A percentile compares a stretch with the other conserved stretches of the same genome.
phyloP scores from a whole-genome alignment of 2,888 invertebrate genomes.

The Hipparchia semele region DNA sequence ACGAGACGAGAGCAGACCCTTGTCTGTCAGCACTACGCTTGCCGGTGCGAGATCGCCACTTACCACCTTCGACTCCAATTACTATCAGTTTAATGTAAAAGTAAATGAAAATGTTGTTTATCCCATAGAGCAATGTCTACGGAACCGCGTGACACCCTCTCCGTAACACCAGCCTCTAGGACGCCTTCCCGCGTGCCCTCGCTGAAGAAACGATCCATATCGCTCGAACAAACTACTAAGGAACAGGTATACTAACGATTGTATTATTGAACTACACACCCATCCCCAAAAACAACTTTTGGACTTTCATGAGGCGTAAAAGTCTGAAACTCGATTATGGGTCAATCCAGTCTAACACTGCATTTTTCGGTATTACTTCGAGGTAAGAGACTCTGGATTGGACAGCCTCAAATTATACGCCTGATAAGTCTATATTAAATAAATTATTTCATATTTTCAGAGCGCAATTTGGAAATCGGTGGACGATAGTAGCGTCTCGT shows the following conservation, averaged over 20 bases:
- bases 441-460: slow-evolving; percentile 43
- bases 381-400: too few species aligned
- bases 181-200: slow-evolving; percentile 72
- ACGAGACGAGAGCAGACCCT: too few species aligned
- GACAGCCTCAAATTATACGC: not conserved
- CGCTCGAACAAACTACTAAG: slow-evolving; percentile 78
- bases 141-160: slow-evolving; percentile 74
- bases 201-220: slow-evolving; percentile 79
- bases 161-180: slow-evolving; percentile 61
- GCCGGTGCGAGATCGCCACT: too few species aligned
- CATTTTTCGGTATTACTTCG: too few species aligned
- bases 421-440: not conserved
- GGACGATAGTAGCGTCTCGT: slow-evolving; percentile 93
- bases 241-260: slow-evolving; percentile 61
- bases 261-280: not conserved
- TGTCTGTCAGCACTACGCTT: too few species aligned
- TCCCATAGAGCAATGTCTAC: slow-evolving; percentile 74
- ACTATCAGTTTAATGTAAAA: too few species aligned
- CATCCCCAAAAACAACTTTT: not conserved
- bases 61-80: too few species aligned
- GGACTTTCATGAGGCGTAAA: too few species aligned
- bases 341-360: too few species aligned
- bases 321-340: too few species aligned
- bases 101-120: slow-evolving; percentile 25
- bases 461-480: slow-evolving; percentile 92